Conservation (phyloP, 1,140 invertebrate species). For the Chionoecetes opilio region DNA sequence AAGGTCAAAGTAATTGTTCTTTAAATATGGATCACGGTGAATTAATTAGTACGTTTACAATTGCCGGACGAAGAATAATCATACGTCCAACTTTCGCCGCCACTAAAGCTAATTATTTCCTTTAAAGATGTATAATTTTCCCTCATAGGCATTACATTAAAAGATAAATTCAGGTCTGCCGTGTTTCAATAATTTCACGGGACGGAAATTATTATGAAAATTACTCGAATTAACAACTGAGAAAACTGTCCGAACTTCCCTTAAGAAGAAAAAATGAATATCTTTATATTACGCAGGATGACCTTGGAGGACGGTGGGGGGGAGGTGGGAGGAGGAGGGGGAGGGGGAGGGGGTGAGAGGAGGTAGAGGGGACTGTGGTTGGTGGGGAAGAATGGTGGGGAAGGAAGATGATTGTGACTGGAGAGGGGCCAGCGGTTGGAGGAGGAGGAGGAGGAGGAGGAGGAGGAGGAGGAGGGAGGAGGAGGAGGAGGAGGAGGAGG, state of each 20-base stretch:
- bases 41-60: slow-evolving; percentile 60
- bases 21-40: slow-evolving; percentile 59
- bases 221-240: slow-evolving; percentile 6
- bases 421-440: neutral
- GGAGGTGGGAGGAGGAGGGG: neutral
- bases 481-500: neutral
- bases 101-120: slow-evolving; percentile 67
- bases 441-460: neutral
- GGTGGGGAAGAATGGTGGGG: neutral
- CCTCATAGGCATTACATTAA: slow-evolving; percentile 70
- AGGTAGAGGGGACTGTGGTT: too few relatives aligned
- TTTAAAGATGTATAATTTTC: slow-evolving; percentile 72
- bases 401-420: too few relatives aligned
- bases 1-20: slow-evolving; percentile 63
- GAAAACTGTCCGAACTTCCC: neutral
- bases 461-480: neutral
- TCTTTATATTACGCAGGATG: neutral
- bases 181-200: neutral
- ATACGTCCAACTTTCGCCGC: slow-evolving; percentile 53
- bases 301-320: neutral
- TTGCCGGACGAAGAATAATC: slow-evolving; percentile 62
- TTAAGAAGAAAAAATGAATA: neutral
- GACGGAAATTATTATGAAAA: slow-evolving; percentile 59
- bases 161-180: slow-evolving; percentile 22
- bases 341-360: too few relatives aligned